phyloP scores from a whole-genome alignment of 53 echinoderm and acorn worm genomes.

The Pentamera pediparva region DNA sequence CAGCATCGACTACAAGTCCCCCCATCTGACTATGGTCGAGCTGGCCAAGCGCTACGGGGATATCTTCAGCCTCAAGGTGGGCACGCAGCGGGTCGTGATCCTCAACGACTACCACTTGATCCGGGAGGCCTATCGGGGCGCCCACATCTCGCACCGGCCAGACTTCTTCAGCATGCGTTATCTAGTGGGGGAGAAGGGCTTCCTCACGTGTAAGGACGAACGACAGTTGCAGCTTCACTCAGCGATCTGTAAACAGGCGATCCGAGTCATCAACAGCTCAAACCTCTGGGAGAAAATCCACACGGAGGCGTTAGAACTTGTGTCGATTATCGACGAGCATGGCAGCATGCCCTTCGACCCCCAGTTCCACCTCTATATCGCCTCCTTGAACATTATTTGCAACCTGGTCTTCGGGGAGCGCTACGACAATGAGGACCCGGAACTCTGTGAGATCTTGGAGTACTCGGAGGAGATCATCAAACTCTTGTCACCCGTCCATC shows the following conservation, averaged over 20 bases:
- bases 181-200: constrained; percentile 86
- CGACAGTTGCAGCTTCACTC: constrained; percentile 78
- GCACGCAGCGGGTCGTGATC: constrained; percentile 85
- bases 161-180: constrained; percentile 88
- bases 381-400: constrained; percentile 94
- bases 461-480: constrained; percentile 93
- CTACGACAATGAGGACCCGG: constrained; percentile 72
- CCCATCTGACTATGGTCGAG: constrained; percentile 74
- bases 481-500: constrained; percentile 90
- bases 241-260: constrained; percentile 79
- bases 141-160: constrained; percentile 85
- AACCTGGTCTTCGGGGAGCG: constrained; percentile 93
- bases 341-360: constrained; percentile 77
- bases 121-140: constrained; percentile 83
- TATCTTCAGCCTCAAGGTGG: constrained; percentile 98
- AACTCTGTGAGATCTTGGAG: constrained; percentile 83
- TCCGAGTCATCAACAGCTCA: constrained; percentile 74
- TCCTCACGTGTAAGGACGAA: constrained; percentile 90
- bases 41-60: constrained; percentile 94
- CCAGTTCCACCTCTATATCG: constrained; percentile 76
- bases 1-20: constrained; percentile 79
- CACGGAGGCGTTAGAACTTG: constrained; percentile 69
- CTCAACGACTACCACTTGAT: constrained; percentile 86
- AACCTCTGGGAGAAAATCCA: constrained; percentile 80
- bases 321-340: constrained; percentile 57